These are phyloP conservation scores for Macrophya annulata DNA, from an alignment of 2,888 invertebrate genomes.

Conservation along the genomic window DNA sequence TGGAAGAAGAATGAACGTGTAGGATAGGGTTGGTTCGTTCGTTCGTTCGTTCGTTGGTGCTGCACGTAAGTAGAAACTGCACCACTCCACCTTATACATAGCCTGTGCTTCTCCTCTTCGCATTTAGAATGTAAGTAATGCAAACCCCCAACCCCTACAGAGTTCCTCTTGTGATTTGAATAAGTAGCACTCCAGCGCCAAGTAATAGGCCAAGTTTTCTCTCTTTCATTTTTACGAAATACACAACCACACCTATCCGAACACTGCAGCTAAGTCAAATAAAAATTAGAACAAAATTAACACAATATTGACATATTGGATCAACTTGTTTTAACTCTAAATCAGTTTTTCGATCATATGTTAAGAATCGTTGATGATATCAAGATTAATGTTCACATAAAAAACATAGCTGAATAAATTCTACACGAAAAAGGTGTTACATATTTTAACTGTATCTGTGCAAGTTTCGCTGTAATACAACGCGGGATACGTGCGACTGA, in stretches of 20 bases:
- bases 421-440: background rate
- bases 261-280: too few relatives aligned
- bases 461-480: background rate
- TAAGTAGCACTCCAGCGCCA: constrained; percentile 75
- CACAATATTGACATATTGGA: too few relatives aligned
- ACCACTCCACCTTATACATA: constrained; percentile 59
- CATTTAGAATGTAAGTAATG: constrained; percentile 74
- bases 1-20: constrained; percentile 26
- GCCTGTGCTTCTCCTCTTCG: constrained; percentile 61
- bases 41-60: background rate
- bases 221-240: background rate
- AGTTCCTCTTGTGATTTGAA: constrained; percentile 75
- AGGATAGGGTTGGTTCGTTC: background rate
- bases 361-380: background rate
- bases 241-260: background rate
- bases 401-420: background rate
- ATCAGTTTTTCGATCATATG: background rate
- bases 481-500: background rate
- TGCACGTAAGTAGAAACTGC: constrained; percentile 56
- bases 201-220: constrained; percentile 49
- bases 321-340: too few relatives aligned
- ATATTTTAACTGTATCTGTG: background rate
- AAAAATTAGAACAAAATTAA: too few relatives aligned
- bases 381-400: background rate
- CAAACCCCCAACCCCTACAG: constrained; percentile 57